Evolutionary conservation across 2,888 invertebrate species (phyloP), one percentile per base, ranked within the genome.

Genomic region (Gortyna flavago): DNA sequence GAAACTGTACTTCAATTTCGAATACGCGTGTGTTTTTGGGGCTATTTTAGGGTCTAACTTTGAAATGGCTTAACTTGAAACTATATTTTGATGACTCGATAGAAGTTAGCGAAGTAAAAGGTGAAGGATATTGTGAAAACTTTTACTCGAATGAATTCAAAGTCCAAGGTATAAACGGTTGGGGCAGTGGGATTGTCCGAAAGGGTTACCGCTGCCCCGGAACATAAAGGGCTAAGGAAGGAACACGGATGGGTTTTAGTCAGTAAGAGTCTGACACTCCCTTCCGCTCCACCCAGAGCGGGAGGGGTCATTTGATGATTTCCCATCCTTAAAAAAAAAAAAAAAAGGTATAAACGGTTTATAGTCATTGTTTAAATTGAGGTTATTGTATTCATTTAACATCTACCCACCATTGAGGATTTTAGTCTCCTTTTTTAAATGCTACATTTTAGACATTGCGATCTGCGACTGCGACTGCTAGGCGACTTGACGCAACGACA

Each of bases 121-220:
- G 70, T 66, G 54, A 67, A 44, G 44, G 64, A n/a, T 62, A 71
- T 68, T 68, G 71, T 62, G 67, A 29, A 68, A 81, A 82, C 69
- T 79, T 84, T 75, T 38, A 44, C 41, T 18, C 38, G 48, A 72
- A 72, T 67, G 9, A 38, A 64, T 48, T 64, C 35, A 29, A 72
- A 61, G 32, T 82, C 83, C 51, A 72, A 82, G 38, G 25, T 57
- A 18, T 18, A 29, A 73, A 54, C 13, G 18, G 9, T 48, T 51
- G n/a, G n/a, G n/a, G n/a, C n/a, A n/a, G n/a, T n/a, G n/a, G n/a
- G n/a, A n/a, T n/a, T n/a, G n/a, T n/a, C n/a, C n/a, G n/a, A n/a
- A n/a, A n/a, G n/a, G n/a, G n/a, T n/a, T n/a, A n/a, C n/a, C n/a
- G n/a, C n/a, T n/a, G n/a, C n/a, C n/a, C n/a, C n/a, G n/a, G n/a